phyloP scores from a whole-genome alignment of 2,888 invertebrate species.

The Euspilapteryx auroguttella region DNA sequence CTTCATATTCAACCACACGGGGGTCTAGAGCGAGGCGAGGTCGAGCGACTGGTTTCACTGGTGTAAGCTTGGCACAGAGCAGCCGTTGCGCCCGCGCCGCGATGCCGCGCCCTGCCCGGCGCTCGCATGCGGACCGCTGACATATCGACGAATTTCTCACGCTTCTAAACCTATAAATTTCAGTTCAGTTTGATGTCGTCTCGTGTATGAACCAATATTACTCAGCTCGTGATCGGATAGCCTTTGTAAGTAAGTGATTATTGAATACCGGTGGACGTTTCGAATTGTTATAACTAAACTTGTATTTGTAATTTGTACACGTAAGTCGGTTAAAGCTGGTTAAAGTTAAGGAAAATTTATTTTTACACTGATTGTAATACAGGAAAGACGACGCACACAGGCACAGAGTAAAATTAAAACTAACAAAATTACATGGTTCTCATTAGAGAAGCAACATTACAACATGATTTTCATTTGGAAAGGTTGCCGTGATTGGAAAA shows the following conservation, averaged over 20 bases:
- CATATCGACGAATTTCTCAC: conserved; percentile 3
- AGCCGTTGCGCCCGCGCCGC: conserved; percentile 16
- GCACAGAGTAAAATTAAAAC: conserved; percentile 8
- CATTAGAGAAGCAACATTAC: neutral
- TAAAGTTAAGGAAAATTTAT: conserved; percentile 33
- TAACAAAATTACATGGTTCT: conserved; percentile 4
- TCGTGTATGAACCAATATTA: conserved; percentile 22
- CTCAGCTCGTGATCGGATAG: conserved; percentile 7
- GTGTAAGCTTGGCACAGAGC: too few relatives aligned
- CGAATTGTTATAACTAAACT: conserved; percentile 7
- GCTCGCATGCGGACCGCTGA: neutral
- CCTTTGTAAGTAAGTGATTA: conserved; percentile 12
- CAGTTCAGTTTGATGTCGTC: conserved; percentile 36
- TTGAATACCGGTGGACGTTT: conserved; percentile 20
- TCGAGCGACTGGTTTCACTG: conserved; percentile 12
- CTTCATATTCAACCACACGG: conserved; percentile 73
- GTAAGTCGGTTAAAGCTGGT: conserved; percentile 31
- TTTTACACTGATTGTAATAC: conserved; percentile 37
- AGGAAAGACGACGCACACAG: conserved; percentile 4
- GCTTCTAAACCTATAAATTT: conserved; percentile 2
- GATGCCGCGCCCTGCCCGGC: conserved; percentile 12
- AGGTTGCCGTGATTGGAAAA: neutral
- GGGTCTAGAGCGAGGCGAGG: conserved; percentile 53
- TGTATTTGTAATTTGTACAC: conserved; percentile 32
- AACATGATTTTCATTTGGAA: neutral